A percentile compares a stretch with the other conserved stretches of the same genome.
phyloP scores from a whole-genome alignment of 2,797 vertebrate genomes.

The Emys orbicularis region DNA sequence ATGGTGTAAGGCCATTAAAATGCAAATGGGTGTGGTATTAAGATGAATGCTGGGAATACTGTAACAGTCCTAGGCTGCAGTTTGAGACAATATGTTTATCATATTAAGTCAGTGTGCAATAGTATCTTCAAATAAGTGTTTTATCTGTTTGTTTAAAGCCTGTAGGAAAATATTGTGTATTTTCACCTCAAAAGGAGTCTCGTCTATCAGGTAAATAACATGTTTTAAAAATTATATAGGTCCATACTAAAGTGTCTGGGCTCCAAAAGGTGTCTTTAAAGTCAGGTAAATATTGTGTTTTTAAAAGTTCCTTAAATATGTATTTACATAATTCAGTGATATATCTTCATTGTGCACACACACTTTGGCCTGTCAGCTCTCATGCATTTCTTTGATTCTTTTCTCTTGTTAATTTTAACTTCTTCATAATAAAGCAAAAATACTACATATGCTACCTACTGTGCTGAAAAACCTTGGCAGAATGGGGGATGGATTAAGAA shows the following conservation, averaged over 20 bases:
- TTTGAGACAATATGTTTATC: slow-evolving; percentile 24
- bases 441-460: background rate
- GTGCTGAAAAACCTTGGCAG: slow-evolving; percentile 15
- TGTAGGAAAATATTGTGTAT: background rate
- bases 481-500: slow-evolving; percentile 1
- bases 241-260: background rate
- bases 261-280: background rate
- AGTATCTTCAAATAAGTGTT: background rate
- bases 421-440: slow-evolving; percentile 47
- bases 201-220: background rate
- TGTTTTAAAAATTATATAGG: background rate
- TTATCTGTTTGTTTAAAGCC: background rate
- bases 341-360: slow-evolving; percentile 11
- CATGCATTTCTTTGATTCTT: slow-evolving; percentile 34
- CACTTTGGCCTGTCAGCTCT: background rate
- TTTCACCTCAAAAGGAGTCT: background rate
- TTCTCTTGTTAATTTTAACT: background rate
- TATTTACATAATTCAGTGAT: slow-evolving; percentile 53
- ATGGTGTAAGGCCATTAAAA: slow-evolving; percentile 75
- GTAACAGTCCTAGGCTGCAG: background rate
- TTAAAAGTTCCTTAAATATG: background rate
- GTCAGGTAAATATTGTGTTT: background rate
- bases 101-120: slow-evolving; percentile 3
- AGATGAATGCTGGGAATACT: slow-evolving; percentile 9
- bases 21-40: slow-evolving; percentile 58